These are phyloP conservation scores for Chironomus tentans DNA, from an alignment of 2,888 invertebrate genomes.

Conservation along the genomic window DNA sequence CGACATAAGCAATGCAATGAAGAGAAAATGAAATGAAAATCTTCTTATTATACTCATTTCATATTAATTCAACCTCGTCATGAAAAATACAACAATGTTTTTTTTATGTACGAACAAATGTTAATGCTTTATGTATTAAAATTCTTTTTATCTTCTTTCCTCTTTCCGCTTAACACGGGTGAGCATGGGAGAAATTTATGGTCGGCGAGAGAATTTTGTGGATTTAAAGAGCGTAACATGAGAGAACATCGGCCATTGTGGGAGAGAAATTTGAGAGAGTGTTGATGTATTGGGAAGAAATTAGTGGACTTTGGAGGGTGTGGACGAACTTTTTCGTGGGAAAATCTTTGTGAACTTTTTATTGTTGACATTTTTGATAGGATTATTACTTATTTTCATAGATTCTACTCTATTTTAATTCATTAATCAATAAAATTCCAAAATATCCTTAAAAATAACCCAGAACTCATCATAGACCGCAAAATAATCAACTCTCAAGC, in stretches of 20 bases:
- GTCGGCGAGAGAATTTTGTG: background rate
- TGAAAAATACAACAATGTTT: background rate
- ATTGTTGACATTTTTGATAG: background rate
- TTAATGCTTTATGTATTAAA: constrained; percentile 9
- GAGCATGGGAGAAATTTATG: too few relatives aligned
- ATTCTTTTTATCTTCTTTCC: background rate
- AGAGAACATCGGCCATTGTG: background rate
- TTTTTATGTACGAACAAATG: constrained; percentile 12
- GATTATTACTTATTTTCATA: background rate
- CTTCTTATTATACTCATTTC: constrained; percentile 16
- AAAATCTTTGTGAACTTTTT: background rate
- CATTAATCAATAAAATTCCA: background rate
- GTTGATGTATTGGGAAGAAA: background rate
- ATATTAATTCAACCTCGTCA: constrained; percentile 12
- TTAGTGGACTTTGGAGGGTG: background rate
- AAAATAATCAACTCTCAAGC: background rate
- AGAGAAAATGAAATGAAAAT: background rate
- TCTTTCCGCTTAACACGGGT: background rate
- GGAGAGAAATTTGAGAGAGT: constrained; percentile 1
- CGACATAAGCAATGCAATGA: background rate
- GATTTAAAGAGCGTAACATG: background rate
- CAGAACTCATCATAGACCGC: background rate
- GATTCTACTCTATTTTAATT: background rate
- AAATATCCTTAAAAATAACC: background rate
- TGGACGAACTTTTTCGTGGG: background rate